phyloP scores from a whole-genome alignment of 2,888 invertebrate species.

The Esperia sulphurella region DNA sequence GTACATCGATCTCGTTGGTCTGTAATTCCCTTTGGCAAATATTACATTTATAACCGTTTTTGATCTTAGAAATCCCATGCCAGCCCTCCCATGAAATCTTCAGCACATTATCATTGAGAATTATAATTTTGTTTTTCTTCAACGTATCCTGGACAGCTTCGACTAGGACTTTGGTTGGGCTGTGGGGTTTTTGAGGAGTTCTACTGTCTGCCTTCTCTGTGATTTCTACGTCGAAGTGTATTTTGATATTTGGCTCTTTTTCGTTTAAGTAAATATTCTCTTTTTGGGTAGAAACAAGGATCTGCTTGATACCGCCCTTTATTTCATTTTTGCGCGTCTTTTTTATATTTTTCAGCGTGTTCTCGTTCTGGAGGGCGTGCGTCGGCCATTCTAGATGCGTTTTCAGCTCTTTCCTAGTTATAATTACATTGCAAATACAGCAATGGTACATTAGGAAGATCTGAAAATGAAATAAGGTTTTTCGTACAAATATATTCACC shows the following conservation, averaged over 20 bases:
- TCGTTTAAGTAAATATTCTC: constrained; percentile 15
- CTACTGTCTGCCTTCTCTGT: neutral
- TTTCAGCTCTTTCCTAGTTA: constrained; percentile 19
- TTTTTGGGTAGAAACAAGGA: constrained; percentile 11
- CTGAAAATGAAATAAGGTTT: constrained; percentile 24
- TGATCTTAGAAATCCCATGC: constrained; percentile 17
- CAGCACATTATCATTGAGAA: constrained; percentile 11
- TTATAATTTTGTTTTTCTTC: constrained; percentile 20
- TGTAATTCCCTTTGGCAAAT: constrained; percentile 17
- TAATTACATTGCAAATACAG: constrained; percentile 31
- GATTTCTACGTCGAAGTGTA: constrained; percentile 6
- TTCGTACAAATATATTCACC: too few species aligned
- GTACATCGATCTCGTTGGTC: constrained; percentile 9
- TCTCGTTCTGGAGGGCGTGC: constrained; percentile 9
- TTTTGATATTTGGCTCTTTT: constrained; percentile 14
- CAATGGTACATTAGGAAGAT: constrained; percentile 36
- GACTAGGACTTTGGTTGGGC: neutral
- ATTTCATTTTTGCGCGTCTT: constrained; percentile 13
- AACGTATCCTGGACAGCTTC: neutral
- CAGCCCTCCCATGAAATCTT: constrained; percentile 24
- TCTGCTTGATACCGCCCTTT: constrained; percentile 14
- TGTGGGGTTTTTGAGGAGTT: neutral
- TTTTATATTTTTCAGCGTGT: constrained; percentile 8
- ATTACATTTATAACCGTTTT: constrained; percentile 10
- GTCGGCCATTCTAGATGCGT: constrained; percentile 23